Evolutionary conservation across 2,797 vertebrate genomes (phyloP), one percentile per base, ranked within the genome.

Genomic region (Enteromius afrohamiltoni): DNA sequence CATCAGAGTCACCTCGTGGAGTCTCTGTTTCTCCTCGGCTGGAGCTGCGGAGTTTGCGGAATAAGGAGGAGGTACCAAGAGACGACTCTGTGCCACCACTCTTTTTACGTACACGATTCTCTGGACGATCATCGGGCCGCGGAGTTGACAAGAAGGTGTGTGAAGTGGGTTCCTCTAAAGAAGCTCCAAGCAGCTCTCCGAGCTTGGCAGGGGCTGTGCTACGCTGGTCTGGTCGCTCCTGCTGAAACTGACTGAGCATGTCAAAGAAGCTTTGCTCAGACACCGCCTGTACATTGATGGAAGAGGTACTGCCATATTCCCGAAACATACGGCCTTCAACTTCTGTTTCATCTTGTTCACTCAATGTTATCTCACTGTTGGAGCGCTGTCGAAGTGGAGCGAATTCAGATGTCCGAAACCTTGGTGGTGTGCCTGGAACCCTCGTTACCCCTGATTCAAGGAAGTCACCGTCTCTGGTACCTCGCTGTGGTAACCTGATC

Each of bases 251-350:
- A 0, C 90, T 95, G 49, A 99, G 95, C 92, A 99, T 97, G 74
- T 97, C 96, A 0, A 96, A 96, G 88, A 98, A 97, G 87, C 96
- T 98, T 91, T 97, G 97, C 73, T 98, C 96, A 0, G 97, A 93
- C 84, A 99, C 89, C 0, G 95, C 96, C 89, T 98, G 96, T n/a
- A 95, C 94, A 0, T 99, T 95, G 0, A 99, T 98, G 89, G 97
- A 99, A 6, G 97, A 98, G 0, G 97, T 98, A 94, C 97, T 99
- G 71, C 97, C 97, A 0, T 99, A 99, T 80, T 98, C 97, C 0
- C 97, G 94, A 91, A 96, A 97, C 0, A 89, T 83, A 26, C 88
- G 92, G 9, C 77, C 40, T 42, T 95, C 94, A 51, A 92, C 92
- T 91, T 95, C 85, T 1, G 71, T 95, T 17, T 92, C 88, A 0